These are phyloP conservation scores for Cottoperca gobio DNA, from an alignment of 2,797 vertebrate species.

Conservation along the genomic window DNA sequence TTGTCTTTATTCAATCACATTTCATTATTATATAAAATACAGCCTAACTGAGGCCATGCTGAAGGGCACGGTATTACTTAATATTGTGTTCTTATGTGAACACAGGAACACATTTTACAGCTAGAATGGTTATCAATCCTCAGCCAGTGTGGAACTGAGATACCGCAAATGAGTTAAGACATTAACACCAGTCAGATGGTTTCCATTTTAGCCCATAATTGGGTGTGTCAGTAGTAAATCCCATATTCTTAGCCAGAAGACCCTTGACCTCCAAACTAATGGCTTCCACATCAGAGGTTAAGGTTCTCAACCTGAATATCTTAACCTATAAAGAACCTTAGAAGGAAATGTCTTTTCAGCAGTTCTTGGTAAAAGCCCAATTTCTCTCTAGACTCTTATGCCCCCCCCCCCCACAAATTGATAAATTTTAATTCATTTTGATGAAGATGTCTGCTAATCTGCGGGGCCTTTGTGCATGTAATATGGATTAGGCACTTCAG, in stretches of 20 bases:
- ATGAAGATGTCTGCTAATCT: conserved; percentile 80
- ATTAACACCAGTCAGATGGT: conserved; percentile 79
- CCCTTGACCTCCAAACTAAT: conserved; percentile 77
- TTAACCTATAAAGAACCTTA: conserved; percentile 77
- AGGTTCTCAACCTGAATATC: conserved; percentile 71
- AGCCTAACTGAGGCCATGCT: conserved; percentile 65
- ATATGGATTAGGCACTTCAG: conserved; percentile 85
- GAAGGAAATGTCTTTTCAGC: conserved; percentile 67
- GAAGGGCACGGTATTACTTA: conserved; percentile 40
- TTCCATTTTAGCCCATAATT: conserved; percentile 76
- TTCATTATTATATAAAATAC: conserved; percentile 69
- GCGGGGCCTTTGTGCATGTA: conserved; percentile 76
- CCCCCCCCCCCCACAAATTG: conserved; percentile 31
- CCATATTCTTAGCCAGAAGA: conserved; percentile 69
- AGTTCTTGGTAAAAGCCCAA: conserved; percentile 65
- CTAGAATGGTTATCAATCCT: conserved; percentile 56
- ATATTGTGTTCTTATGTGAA: conserved; percentile 46
- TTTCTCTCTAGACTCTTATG: conserved; percentile 53
- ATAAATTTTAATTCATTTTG: conserved; percentile 80
- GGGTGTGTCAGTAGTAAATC: conserved; percentile 70
- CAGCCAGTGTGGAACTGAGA: conserved; percentile 54
- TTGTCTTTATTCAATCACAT: conserved; percentile 77
- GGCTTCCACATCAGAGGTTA: conserved; percentile 78
- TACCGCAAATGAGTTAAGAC: conserved; percentile 71
- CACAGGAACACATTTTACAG: conserved; percentile 62